These are phyloP conservation scores for Rhagophthalmus giganteus DNA, from an alignment of 2,888 invertebrate genomes.

Conservation along the genomic window DNA sequence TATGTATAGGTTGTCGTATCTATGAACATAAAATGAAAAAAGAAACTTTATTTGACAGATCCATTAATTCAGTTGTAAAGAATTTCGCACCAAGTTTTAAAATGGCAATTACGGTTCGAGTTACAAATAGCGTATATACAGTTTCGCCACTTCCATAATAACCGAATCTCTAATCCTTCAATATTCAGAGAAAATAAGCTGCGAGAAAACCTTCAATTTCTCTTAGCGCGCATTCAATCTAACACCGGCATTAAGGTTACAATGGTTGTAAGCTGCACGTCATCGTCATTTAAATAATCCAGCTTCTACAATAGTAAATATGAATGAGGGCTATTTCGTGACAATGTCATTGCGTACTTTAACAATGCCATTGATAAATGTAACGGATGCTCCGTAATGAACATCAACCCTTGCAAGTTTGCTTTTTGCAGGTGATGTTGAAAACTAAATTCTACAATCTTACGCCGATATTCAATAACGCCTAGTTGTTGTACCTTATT, in stretches of 20 bases:
- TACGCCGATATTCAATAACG: background rate
- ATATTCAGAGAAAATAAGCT: constrained; percentile 22
- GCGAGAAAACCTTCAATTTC: constrained; percentile 23
- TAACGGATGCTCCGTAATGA: constrained; percentile 8
- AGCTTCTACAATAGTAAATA: constrained; percentile 19
- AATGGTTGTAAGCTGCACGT: constrained; percentile 26
- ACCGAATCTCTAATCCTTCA: constrained; percentile 7
- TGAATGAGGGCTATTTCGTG: constrained; percentile 21
- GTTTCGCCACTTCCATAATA: constrained; percentile 4
- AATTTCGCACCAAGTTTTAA: no score
- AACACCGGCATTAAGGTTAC: constrained; percentile 20
- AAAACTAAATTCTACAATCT: background rate
- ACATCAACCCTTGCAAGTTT: constrained; percentile 1
- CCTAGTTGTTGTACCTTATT: no score
- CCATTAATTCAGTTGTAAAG: no score
- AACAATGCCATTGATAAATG: constrained; percentile 18
- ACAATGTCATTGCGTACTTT: constrained; percentile 15
- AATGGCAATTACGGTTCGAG: no score
- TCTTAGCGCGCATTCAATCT: constrained; percentile 20
- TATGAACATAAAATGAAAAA: no score
- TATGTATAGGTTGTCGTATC: no score
- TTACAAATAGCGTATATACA: no score
- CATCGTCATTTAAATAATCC: constrained; percentile 28
- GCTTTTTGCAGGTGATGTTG: background rate
- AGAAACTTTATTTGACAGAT: no score